Base-by-base conservation (phyloP, 2,888 invertebrate species). In the Chouioia cunea region DNA sequence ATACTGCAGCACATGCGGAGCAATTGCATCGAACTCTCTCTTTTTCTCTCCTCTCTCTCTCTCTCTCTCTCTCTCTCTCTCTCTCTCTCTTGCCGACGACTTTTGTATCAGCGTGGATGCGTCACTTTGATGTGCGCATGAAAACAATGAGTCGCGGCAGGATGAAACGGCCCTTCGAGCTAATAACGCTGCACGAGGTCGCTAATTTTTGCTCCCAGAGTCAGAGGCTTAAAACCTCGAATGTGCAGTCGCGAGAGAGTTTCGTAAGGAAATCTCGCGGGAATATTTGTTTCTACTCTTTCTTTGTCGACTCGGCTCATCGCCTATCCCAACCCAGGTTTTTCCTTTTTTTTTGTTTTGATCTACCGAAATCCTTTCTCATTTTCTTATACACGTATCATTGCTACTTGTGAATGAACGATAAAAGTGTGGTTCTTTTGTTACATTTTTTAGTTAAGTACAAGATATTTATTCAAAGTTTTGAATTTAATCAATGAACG, bases 101-200 rank as follows among this genome's bases (percentile, higher is more conserved):
- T 64, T 64, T 59, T 67, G 54, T 50, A 36, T 16, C 15, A 23
- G 46, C 57, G 59, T n/a, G 67, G 27, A 60, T 63, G 68, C 77
- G 78, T 76, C 78, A 82, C 83, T 84, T 84, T 84, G 84, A 84
- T 81, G 84, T 83, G 82, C 47, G 36, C 50, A 59, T 62, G 66
- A 80, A 82, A 85, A 85, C 82, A 83, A 85, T 83, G 78, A 81
- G 81, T 46, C 81, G 80, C 79, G 78, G 80, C 79, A 81, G 83
- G 83, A 83, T 85, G 82, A 85, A 84, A 85, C 83, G 81, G 82
- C 82, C 84, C 84, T 82, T 81, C 80, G 79, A 80, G 83, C 83
- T 83, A 83, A 84, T 82, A 83, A 83, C 82, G 84, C 83, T 82
- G 82, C 15, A 46, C 56, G 47, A 46, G 22, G 83, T 81, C 81